phyloP scores from a whole-genome alignment of 2,113 vertebrate genomes.

The Trematocara zebra region DNA sequence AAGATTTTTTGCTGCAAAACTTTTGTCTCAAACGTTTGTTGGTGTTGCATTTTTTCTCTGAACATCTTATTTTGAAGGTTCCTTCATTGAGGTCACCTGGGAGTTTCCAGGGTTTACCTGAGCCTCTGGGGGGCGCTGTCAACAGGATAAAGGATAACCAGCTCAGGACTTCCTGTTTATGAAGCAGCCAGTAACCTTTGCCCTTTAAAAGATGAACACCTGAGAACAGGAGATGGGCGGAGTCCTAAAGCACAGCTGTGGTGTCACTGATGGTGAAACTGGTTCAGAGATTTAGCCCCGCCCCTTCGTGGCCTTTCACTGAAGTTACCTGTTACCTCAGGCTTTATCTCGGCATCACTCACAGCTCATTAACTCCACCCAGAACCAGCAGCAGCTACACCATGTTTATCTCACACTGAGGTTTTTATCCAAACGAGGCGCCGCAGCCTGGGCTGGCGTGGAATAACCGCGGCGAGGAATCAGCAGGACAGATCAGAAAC shows the following conservation, averaged over 20 bases:
- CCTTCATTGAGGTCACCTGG: background rate
- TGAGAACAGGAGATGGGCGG: background rate
- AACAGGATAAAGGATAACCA: background rate
- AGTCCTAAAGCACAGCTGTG: background rate
- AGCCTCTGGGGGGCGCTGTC: background rate
- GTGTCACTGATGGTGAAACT: background rate
- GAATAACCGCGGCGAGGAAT: background rate
- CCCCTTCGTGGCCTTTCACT: background rate
- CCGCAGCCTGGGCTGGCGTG: background rate
- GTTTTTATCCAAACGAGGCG: background rate
- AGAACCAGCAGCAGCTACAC: background rate
- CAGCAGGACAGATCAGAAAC: background rate
- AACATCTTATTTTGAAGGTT: background rate
- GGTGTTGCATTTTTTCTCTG: background rate
- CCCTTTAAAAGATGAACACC: background rate
- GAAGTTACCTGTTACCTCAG: background rate
- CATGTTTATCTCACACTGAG: background rate
- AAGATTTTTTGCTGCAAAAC: background rate
- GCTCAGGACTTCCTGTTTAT: background rate
- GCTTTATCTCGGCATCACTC: background rate
- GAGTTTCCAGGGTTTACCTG: rapidly evolving
- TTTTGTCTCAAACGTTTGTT: background rate
- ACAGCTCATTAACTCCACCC: background rate
- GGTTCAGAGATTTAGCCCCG: background rate
- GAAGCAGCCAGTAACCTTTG: background rate